These are phyloP conservation scores for Eretmocerus hayati DNA, from an alignment of 2,888 invertebrate genomes.

Conservation along the genomic window DNA sequence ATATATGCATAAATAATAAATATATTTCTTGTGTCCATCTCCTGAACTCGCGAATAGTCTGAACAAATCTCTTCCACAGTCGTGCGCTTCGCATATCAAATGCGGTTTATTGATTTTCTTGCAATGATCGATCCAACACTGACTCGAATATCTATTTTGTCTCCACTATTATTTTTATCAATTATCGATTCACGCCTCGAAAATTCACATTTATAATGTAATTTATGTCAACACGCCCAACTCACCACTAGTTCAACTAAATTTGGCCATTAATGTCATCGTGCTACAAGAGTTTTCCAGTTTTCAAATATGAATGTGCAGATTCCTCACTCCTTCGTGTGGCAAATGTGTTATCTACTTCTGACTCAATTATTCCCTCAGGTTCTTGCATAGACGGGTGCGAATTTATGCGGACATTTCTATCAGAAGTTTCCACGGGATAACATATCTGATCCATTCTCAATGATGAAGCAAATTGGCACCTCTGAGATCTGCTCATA, in stretches of 20 bases:
- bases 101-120: slow-evolving; percentile 21
- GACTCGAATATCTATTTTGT: slow-evolving; percentile 7
- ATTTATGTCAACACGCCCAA: slow-evolving; percentile 3
- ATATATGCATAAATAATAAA: slow-evolving; percentile 34
- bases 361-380: too few species aligned
- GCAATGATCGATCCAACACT: slow-evolving; percentile 30
- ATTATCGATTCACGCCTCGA: slow-evolving; percentile 5
- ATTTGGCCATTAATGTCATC: not conserved
- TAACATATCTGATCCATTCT: too few species aligned
- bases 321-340: too few species aligned
- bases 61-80: slow-evolving; percentile 8
- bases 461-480: too few species aligned
- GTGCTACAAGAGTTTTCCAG: slow-evolving; percentile 3
- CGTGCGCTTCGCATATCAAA: slow-evolving; percentile 9
- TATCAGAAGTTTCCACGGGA: too few species aligned
- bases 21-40: slow-evolving; percentile 27
- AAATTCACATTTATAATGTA: slow-evolving; percentile 15
- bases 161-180: not conserved
- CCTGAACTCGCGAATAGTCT: slow-evolving; percentile 12
- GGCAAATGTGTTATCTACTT: too few species aligned
- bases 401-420: too few species aligned
- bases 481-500: too few species aligned
- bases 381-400: too few species aligned
- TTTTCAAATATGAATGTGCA: too few species aligned
- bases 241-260: not conserved